A percentile compares a stretch with the other conserved stretches of the same genome.
phyloP scores from a whole-genome alignment of 2,113 vertebrate genomes.

The Eulemur rufifrons region DNA sequence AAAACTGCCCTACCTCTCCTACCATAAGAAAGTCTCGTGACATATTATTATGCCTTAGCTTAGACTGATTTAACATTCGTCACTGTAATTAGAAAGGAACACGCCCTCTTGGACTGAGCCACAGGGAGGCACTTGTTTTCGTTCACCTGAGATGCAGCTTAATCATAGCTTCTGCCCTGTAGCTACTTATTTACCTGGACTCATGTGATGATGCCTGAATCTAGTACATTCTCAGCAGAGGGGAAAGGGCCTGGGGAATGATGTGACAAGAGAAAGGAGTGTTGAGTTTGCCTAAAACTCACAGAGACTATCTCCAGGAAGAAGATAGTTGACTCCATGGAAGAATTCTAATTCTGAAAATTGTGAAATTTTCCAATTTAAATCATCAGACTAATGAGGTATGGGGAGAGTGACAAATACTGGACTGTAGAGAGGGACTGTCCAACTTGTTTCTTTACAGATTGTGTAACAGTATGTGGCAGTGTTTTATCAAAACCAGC shows the following conservation, averaged over 20 bases:
- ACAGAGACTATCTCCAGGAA: not conserved
- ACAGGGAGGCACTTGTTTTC: not conserved
- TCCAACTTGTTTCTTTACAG: not conserved
- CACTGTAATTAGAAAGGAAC: not conserved
- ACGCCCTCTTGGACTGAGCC: not conserved
- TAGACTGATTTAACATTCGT: not conserved
- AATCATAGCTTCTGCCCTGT: not conserved
- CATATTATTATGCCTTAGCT: not conserved
- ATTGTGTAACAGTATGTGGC: not conserved
- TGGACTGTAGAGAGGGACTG: not conserved
- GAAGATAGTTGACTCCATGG: not conserved
- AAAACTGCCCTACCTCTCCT: not conserved
- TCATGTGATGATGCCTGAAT: not conserved
- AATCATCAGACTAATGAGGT: not conserved
- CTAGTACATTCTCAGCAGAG: not conserved
- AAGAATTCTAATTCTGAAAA: constrained; percentile 14
- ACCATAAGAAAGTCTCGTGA: not conserved
- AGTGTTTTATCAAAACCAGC: not conserved
- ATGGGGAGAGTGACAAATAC: not conserved
- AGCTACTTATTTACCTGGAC: not conserved
- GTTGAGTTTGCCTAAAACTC: not conserved
- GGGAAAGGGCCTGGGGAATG: not conserved
- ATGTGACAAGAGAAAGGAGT: not conserved
- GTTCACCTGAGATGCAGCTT: not conserved
- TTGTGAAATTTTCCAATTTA: not conserved